Base-by-base conservation (phyloP, 37 sponge, comb jelly and placozoan species). In the Halichondria panicea region DNA sequence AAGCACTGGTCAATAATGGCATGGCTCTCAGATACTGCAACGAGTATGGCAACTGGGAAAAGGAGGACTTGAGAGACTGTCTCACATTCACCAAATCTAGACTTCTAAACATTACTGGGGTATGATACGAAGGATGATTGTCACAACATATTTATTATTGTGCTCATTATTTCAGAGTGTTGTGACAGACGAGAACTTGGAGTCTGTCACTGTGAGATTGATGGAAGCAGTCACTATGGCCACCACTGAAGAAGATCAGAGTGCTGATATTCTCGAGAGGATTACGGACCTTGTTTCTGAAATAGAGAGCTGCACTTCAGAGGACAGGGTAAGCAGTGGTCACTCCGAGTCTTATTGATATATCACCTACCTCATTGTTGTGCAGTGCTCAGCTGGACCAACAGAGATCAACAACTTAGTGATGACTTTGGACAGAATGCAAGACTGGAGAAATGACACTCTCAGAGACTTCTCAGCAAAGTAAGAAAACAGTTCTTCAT, bases 1-100 rank as follows among this genome's bases (percentile, higher is more conserved):
- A 13, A 48, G 9, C 50, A 48, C 9, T 9, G 13, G 9, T 9
- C 50, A 48, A 48, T 9, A 28, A 62, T 3, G 30, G 30, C 18
- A 5, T 56, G 57, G 73, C 57, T 38, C 37, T 40, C 55, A 72
- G 73, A 43, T 4, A 19, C 33, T 72, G 73, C 25, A 37, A 56
- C 56, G 42, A 27, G 18, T 41, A 43, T n/a, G 73, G 73, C 28
- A 8, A 38, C 3, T 72, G 73, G 73, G 4, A 39, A 13, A 18
- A 52, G 40, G 52, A 8, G 13, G 19, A 72, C 21, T 34, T 33
- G 12, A 40, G 42, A 56, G 57, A 54, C 28, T 72, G 73, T 72
- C 34, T 48, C 35, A 72, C 73, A 5, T 55, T 41, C 37, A 24
- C 73, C 21, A 19, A 55, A n/a, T 72, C 73, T 55, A 4, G 30